Evolutionary conservation across 2,888 invertebrate species (phyloP).

Genomic region (Rhogogaster chlorosoma): DNA sequence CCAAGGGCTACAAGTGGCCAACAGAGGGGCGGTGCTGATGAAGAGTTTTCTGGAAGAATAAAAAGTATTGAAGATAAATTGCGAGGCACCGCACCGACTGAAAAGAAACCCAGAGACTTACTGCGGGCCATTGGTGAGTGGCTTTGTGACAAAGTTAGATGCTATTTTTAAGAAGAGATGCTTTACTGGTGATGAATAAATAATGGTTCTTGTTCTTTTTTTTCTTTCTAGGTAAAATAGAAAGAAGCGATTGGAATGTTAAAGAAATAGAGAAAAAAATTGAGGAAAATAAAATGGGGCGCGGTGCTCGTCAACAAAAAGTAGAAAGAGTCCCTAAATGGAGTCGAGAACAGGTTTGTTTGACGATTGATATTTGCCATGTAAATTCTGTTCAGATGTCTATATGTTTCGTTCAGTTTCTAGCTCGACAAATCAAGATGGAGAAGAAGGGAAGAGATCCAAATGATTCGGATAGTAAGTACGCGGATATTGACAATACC

Average conservation of each 20-base stretch:
- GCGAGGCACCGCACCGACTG: constrained; percentile 80
- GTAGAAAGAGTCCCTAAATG: constrained; percentile 88
- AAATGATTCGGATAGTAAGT: constrained; percentile 83
- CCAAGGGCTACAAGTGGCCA: constrained; percentile 75
- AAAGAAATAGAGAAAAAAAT: constrained; percentile 95
- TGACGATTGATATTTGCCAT: constrained; percentile 43
- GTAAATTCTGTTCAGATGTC: constrained; percentile 66
- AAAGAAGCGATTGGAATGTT: constrained; percentile 94
- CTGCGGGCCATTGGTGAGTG: constrained; percentile 87
- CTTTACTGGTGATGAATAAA: neutral
- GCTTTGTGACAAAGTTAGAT: neutral
- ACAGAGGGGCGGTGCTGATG: constrained; percentile 76
- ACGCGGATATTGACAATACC: constrained; percentile 86
- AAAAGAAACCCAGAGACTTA: constrained; percentile 92
- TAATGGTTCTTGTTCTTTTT: neutral
- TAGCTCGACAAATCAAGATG: constrained; percentile 86
- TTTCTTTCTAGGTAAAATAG: constrained; percentile 87
- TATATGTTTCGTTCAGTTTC: constrained; percentile 79
- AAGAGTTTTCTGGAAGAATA: constrained; percentile 83
- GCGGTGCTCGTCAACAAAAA: constrained; percentile 84
- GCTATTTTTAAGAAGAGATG: neutral
- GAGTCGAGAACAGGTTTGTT: constrained; percentile 88
- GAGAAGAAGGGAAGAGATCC: constrained; percentile 83
- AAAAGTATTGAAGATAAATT: constrained; percentile 90
- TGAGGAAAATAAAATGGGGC: constrained; percentile 86